Conservation (phyloP, 1,140 invertebrate species). For the Pantala flavescens region DNA sequence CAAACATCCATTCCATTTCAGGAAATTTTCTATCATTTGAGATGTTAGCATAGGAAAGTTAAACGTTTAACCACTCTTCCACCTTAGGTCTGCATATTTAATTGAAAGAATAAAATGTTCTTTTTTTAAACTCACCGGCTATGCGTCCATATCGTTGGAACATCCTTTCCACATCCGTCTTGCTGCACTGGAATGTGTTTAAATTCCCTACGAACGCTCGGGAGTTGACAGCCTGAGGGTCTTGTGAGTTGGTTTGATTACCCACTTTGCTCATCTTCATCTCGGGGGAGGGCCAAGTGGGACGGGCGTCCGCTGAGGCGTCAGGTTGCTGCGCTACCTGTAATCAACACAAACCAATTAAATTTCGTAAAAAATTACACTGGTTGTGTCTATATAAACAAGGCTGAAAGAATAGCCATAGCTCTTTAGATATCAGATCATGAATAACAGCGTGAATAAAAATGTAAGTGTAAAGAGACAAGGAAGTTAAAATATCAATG, state of each 20-base stretch:
- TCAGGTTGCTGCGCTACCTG: constrained; percentile 3
- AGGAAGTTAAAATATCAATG: too few relatives aligned
- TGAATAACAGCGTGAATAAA: too few relatives aligned
- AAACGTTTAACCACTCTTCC: too few relatives aligned
- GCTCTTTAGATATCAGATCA: too few relatives aligned
- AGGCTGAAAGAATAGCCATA: too few relatives aligned
- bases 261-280: constrained; percentile 77
- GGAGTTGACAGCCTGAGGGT: constrained; percentile 77
- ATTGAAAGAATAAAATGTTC: too few relatives aligned
- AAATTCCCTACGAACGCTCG: constrained; percentile 82
- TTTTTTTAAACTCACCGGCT: constrained; percentile 52
- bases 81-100: too few relatives aligned
- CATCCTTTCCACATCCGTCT: constrained; percentile 78
- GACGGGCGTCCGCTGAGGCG: not conserved
- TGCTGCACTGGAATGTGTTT: constrained; percentile 80
- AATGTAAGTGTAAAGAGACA: too few relatives aligned
- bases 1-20: too few relatives aligned
- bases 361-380: not conserved
- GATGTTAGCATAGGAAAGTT: too few relatives aligned
- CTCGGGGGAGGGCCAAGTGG: not conserved
- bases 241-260: constrained; percentile 77
- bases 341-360: not conserved
- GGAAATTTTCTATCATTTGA: too few relatives aligned
- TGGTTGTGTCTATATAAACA: too few relatives aligned
- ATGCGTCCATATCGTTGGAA: constrained; percentile 76